Evolutionary conservation across 2,797 vertebrate species (phyloP).

Genomic region (Notolabrus celidotus): DNA sequence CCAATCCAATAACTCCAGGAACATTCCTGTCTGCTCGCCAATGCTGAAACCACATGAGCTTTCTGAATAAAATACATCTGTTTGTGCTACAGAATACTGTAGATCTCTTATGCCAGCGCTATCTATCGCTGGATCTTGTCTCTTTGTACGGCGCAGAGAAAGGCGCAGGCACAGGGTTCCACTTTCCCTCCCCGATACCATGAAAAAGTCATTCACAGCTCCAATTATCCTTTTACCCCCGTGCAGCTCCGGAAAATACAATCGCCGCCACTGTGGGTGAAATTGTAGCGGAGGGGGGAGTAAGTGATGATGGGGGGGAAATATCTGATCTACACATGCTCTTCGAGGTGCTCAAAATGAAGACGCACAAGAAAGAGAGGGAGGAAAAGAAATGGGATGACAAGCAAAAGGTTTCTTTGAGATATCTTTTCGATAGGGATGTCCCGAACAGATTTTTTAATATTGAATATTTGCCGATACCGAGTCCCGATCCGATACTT

Average conservation of each 20-base stretch:
- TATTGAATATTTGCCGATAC: too few species aligned
- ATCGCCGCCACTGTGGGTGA: constrained; percentile 68
- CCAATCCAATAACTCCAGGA: constrained; percentile 34
- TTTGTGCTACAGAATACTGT: constrained; percentile 71
- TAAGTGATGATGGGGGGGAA: constrained; percentile 43
- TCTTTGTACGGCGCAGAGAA: constrained; percentile 59
- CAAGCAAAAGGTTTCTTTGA: constrained; percentile 67
- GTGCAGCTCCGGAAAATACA: constrained; percentile 63
- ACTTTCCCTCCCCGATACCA: constrained; percentile 49
- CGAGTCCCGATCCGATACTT: too few species aligned
- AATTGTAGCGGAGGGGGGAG: constrained; percentile 53
- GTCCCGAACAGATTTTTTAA: too few species aligned
- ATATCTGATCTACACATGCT: constrained; percentile 26
- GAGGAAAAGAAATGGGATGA: constrained; percentile 51
- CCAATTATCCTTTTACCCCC: constrained; percentile 76
- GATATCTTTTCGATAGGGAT: constrained; percentile 71
- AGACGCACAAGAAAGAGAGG: constrained; percentile 41
- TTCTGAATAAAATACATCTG: constrained; percentile 61
- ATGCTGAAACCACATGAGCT: constrained; percentile 43
- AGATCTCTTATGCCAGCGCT: constrained; percentile 58
- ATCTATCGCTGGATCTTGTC: constrained; percentile 66
- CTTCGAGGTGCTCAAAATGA: constrained; percentile 28
- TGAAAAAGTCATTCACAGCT: constrained; percentile 70
- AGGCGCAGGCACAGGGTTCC: constrained; percentile 56
- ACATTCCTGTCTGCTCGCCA: constrained; percentile 36